A percentile compares a stretch with the other conserved stretches of the same genome.
These are phyloP conservation scores for Falco rusticolus DNA, from an alignment of 2,797 vertebrate species.

Conservation along the genomic window DNA sequence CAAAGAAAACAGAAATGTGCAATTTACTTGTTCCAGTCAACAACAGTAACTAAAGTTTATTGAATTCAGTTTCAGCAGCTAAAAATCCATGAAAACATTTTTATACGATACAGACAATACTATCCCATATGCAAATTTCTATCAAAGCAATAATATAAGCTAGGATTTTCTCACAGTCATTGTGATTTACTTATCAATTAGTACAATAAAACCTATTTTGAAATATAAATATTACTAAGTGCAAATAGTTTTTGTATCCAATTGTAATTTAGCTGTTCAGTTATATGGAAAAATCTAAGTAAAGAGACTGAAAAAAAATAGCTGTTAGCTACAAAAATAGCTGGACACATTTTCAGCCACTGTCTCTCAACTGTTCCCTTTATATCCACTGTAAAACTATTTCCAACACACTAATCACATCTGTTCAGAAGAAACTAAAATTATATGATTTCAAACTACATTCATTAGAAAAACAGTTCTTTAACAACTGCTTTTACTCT, in stretches of 20 bases:
- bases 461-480: slow-evolving; percentile 55
- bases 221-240: not conserved
- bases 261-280: not conserved
- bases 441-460: slow-evolving; percentile 54
- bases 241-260: not conserved
- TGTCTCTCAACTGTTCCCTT: slow-evolving; percentile 39
- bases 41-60: slow-evolving; percentile 59
- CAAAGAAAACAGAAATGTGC: slow-evolving; percentile 37
- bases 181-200: not conserved
- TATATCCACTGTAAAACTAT: slow-evolving; percentile 34
- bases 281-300: not conserved
- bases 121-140: slow-evolving; percentile 40
- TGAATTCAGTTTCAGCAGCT: slow-evolving; percentile 61
- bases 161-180: slow-evolving; percentile 36
- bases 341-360: slow-evolving; percentile 46
- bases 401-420: slow-evolving; percentile 57
- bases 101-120: slow-evolving; percentile 55
- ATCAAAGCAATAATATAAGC: slow-evolving; percentile 10
- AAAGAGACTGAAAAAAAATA: not conserved
- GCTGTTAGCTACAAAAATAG: slow-evolving; percentile 33
- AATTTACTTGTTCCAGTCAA: slow-evolving; percentile 51
- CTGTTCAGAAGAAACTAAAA: slow-evolving; percentile 48
- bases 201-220: slow-evolving; percentile 34
- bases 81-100: slow-evolving; percentile 62
- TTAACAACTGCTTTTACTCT: slow-evolving; percentile 57